Evolutionary conservation across 2,888 invertebrate genomes (phyloP), one percentile per base, ranked within the genome.

Genomic region (Therioaphis trifolii): DNA sequence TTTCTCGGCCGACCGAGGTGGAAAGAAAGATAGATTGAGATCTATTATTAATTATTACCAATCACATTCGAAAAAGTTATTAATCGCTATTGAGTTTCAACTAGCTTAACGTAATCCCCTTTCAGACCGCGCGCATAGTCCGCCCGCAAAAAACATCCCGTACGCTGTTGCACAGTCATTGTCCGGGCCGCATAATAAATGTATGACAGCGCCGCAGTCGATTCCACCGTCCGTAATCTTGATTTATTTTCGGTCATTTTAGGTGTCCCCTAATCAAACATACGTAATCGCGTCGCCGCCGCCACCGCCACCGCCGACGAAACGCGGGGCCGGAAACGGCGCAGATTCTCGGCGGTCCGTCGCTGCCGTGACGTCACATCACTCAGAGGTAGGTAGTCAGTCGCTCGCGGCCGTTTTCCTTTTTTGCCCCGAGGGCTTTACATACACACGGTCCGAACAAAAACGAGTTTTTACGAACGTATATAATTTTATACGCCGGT

Each of bases 201-300:
- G 77, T 77, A 66, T 77, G 63, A 66, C 49, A 77, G 49, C 66
- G 35, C 63, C 21, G 77, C 66, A 77, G 49, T 66, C 77, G 66
- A 66, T 77, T 49, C 35, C 21, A n/a, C n/a, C n/a, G 49, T 18
- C 21, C 77, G 63, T 77, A 77, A 77, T 77, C 77, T 77, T 77
- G 63, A 77, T 77, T 77, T 77, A 77, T 77, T 77, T 77, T 18
- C 49, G 77, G 63, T 77, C 29, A 35, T 63, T 77, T 77, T 66
- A 77, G 63, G 77, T 77, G 77, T 49, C 49, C 63, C 29, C 49
- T 63, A 76, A 76, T 76, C 77, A 29, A 49, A 77, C 63, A 66
- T 29, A 21, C 29, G 49, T 77, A 77, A 63, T 66, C 63, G 63
- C 21, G 63, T 77, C 49, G 21, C 49, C 29, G n/a, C n/a, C n/a